Evolutionary conservation across 2,113 vertebrate genomes (phyloP).

Genomic region (Pollimyrus isidori): DNA sequence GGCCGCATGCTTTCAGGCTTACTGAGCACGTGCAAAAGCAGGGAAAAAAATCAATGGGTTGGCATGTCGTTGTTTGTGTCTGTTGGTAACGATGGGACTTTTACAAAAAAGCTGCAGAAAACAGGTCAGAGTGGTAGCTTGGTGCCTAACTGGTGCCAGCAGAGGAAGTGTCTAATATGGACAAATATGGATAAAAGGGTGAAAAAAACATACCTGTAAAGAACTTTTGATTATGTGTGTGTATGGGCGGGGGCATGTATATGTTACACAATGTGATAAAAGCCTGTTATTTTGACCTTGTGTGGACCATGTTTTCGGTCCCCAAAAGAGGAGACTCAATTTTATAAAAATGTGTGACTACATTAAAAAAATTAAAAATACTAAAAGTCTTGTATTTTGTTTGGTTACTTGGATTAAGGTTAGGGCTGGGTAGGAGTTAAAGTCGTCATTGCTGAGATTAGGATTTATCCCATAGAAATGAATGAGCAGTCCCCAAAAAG

Average conservation of each 20-base stretch:
- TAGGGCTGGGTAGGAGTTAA: too few species aligned
- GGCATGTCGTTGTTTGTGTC: conserved; percentile 40
- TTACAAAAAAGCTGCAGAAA: background rate
- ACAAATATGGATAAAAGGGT: background rate
- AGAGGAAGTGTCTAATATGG: background rate
- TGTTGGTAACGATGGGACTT: conserved; percentile 43
- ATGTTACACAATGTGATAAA: background rate
- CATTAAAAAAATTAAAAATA: background rate
- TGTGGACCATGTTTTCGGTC: background rate
- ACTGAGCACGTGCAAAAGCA: conserved; percentile 26
- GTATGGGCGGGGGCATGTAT: background rate
- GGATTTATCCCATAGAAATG: too few species aligned
- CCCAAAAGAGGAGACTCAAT: background rate
- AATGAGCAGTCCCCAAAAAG: too few species aligned
- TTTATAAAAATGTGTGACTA: background rate
- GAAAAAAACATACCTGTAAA: background rate
- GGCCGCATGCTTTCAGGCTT: conserved; percentile 36
- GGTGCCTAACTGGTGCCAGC: background rate
- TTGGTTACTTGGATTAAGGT: too few species aligned
- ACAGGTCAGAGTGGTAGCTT: background rate
- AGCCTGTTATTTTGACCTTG: background rate
- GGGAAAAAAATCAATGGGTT: conserved; percentile 7
- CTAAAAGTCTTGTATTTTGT: background rate
- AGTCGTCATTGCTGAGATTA: too few species aligned
- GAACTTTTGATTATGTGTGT: background rate